These are phyloP conservation scores for Zonotrichia albicollis DNA, from an alignment of 2,797 vertebrate genomes.

Conservation along the genomic window DNA sequence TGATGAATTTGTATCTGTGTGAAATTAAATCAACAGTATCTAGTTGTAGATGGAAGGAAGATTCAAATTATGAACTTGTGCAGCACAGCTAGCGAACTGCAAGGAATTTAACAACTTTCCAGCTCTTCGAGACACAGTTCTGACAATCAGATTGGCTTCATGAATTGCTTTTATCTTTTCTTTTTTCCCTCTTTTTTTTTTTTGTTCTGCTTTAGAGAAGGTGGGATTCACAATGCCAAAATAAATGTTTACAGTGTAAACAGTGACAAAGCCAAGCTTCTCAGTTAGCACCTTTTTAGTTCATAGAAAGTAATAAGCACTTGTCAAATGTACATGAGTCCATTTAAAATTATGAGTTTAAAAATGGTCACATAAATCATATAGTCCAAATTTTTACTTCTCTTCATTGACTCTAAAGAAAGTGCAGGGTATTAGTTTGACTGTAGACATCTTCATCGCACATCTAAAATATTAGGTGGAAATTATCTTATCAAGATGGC, in stretches of 20 bases:
- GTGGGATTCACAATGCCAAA: background rate
- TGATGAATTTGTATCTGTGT: slow-evolving; percentile 40
- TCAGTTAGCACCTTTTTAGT: background rate
- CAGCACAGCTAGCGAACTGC: background rate
- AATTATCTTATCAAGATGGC: background rate
- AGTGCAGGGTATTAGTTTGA: background rate
- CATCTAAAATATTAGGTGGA: background rate
- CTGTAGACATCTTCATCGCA: background rate
- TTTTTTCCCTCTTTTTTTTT: background rate
- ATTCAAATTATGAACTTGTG: slow-evolving; percentile 7
- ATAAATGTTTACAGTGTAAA: background rate
- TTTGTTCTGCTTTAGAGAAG: background rate
- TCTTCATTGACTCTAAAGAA: background rate
- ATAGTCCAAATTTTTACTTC: background rate
- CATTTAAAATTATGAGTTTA: background rate
- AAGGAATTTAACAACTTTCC: background rate
- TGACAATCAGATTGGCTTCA: background rate
- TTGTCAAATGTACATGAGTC: background rate
- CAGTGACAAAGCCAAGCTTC: background rate
- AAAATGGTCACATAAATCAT: background rate
- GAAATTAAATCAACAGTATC: slow-evolving; percentile 37
- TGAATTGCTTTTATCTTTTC: background rate
- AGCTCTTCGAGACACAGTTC: background rate
- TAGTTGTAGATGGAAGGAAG: slow-evolving; percentile 6
- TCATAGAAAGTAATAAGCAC: background rate